phyloP scores from a whole-genome alignment of 2,888 invertebrate genomes.

The Caenorhabditis japonica region DNA sequence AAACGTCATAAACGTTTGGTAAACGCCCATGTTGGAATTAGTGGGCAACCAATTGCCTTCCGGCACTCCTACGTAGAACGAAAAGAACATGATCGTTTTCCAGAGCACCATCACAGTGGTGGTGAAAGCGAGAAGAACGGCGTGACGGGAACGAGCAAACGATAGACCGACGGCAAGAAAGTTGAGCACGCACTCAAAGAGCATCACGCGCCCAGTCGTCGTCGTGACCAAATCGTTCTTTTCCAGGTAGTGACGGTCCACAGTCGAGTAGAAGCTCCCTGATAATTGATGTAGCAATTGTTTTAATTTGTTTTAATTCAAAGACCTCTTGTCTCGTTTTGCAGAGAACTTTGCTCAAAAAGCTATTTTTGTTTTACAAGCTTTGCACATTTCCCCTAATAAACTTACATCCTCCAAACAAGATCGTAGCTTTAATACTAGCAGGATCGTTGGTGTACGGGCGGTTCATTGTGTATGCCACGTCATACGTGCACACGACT shows the following conservation, averaged over 20 bases:
- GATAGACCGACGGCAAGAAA: conserved; percentile 63
- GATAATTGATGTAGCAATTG: conserved; percentile 14
- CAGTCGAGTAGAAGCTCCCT: conserved; percentile 71
- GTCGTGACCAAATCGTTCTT: conserved; percentile 65
- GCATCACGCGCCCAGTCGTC: conserved; percentile 70
- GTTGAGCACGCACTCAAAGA: conserved; percentile 69
- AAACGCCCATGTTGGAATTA: conserved; percentile 40
- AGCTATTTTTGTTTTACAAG: too few relatives aligned
- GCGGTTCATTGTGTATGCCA: conserved; percentile 54
- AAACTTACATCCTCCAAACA: conserved; percentile 41
- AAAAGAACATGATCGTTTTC: conserved; percentile 70
- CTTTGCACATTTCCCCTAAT: too few relatives aligned
- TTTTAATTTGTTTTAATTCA: too few relatives aligned
- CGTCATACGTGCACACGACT: conserved; percentile 51
- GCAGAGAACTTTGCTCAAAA: too few relatives aligned
- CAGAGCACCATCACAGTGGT: conserved; percentile 69
- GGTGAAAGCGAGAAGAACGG: conserved; percentile 66
- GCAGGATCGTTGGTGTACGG: conserved; percentile 50
- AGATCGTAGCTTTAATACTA: background rate
- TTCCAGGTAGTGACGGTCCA: conserved; percentile 69
- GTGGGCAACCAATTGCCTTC: conserved; percentile 35
- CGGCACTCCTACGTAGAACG: conserved; percentile 62
- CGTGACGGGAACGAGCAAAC: conserved; percentile 61
- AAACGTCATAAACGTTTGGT: conserved; percentile 46
- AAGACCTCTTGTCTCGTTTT: too few relatives aligned